Base-by-base conservation (phyloP, 2,797 vertebrate species). In the Bryconaethiops microstoma region DNA sequence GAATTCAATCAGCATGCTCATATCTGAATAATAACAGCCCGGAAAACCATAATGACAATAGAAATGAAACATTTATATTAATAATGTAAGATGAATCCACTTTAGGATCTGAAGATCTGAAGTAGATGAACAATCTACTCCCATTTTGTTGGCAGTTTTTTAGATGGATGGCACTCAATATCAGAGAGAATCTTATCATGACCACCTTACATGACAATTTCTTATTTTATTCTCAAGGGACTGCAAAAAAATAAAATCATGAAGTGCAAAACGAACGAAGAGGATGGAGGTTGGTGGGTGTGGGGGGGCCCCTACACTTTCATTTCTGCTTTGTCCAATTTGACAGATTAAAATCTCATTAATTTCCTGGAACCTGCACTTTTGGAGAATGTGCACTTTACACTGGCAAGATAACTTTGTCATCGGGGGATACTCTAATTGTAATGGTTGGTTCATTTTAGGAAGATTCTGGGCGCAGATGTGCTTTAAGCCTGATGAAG, bases 261-360 rank as follows among this genome's bases (percentile, higher is more conserved):
- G 78, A 57, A 65, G 39, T 29, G 42, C 52, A 62, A 79, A 52
- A 71, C 48, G 55, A 76, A 78, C 77, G 86, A 35, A 35, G 35
- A 35, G 35, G 35, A 4, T 35, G 35, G 35, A 35, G 35, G 35
- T 35, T 35, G 35, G 35, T 35, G 35, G 35, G 35, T 35, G 35
- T 35, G 35, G 35, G 88, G 88, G 88, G 88, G 39, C 57, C 74
- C 64, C 80, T 74, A 9, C 77, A 78, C 67, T 83, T 88, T 90
- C 87, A 91, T 92, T 92, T 91, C 84, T 90, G 89, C 88, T 87
- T 80, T 83, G 83, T 80, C 83, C 88, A 87, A 89, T 92, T 87
- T 89, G 83, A 90, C 86, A 89, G 91, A 94, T 91, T 87, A 89
- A 87, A 90, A 91, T 92, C 88, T 88, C 85, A 87, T 89, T 88